Evolutionary conservation across 1,140 invertebrate species (phyloP).

Genomic region (Uloborus diversus): DNA sequence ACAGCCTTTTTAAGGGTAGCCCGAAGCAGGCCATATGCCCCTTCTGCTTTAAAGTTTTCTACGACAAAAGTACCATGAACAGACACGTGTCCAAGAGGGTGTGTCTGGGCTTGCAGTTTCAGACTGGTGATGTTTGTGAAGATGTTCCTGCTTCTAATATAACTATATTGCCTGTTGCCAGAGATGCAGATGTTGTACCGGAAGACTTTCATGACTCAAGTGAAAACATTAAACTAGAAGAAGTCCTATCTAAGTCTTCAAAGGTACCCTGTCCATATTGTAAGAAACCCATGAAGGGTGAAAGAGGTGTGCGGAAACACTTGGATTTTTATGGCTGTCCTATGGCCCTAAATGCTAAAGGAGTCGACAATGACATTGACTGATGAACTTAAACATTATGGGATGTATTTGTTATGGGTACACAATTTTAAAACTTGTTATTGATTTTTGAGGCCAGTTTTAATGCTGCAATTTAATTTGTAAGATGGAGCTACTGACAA

Average conservation of each 20-base stretch:
- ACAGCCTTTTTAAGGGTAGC: conserved; percentile 11
- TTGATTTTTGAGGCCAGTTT: not conserved
- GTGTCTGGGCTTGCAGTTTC: conserved; percentile 35
- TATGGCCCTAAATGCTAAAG: conserved; percentile 20
- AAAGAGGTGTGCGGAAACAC: conserved; percentile 38
- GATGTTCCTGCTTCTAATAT: not conserved
- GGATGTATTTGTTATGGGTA: not conserved
- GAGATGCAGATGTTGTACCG: not conserved
- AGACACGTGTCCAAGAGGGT: conserved; percentile 44
- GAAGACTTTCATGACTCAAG: not conserved
- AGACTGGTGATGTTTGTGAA: not conserved
- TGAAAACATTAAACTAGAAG: not conserved
- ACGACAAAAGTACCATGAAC: conserved; percentile 52
- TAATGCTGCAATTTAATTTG: conserved; percentile 10
- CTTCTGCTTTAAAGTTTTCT: conserved; percentile 53
- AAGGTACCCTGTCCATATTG: conserved; percentile 43
- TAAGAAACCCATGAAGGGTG: conserved; percentile 45
- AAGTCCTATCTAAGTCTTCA: not conserved
- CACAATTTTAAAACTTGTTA: not conserved
- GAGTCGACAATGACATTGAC: not conserved
- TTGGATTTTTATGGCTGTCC: conserved; percentile 51
- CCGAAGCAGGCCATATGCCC: conserved; percentile 51
- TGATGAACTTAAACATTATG: not conserved
- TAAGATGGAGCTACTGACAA: conserved; percentile 54
- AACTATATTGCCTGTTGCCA: not conserved